phyloP scores from a whole-genome alignment of 2,888 invertebrate genomes.

The Drosophila niveifrons region DNA sequence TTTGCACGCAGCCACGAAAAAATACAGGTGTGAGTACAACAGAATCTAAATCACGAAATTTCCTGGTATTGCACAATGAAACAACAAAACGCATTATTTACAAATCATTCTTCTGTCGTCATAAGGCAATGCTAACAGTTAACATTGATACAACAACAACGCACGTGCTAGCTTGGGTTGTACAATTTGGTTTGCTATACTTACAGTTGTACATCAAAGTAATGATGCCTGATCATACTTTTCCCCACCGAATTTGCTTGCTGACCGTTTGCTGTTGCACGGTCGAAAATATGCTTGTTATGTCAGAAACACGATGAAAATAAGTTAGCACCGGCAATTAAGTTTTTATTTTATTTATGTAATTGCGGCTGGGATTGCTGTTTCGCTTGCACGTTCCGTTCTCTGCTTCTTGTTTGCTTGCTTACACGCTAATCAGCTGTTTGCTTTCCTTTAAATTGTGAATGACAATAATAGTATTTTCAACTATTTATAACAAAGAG shows the following conservation, averaged over 20 bases:
- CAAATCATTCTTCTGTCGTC: background rate
- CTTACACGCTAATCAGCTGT: constrained; percentile 22
- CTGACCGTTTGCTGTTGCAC: background rate
- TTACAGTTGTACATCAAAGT: constrained; percentile 87
- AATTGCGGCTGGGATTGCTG: constrained; percentile 42
- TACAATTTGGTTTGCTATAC: constrained; percentile 68
- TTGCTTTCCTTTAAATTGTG: constrained; percentile 4
- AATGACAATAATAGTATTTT: constrained; percentile 23
- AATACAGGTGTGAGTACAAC: constrained; percentile 86
- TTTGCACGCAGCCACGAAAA: constrained; percentile 87
- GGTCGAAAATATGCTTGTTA: constrained; percentile 6
- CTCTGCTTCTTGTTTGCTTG: constrained; percentile 1
- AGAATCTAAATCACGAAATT: constrained; percentile 84
- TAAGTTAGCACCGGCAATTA: constrained; percentile 47
- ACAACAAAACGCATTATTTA: constrained; percentile 14
- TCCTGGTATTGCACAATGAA: constrained; percentile 80
- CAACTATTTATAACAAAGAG: constrained; percentile 50
- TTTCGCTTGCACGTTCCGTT: constrained; percentile 25
- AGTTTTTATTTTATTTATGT: constrained; percentile 58
- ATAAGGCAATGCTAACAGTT: background rate
- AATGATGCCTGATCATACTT: constrained; percentile 86
- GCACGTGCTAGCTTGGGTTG: constrained; percentile 47
- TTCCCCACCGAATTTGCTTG: constrained; percentile 25
- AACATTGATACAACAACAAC: constrained; percentile 76
- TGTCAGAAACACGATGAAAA: constrained; percentile 35